phyloP scores from a whole-genome alignment of 1,140 invertebrate genomes.

The Thrips palmi region DNA sequence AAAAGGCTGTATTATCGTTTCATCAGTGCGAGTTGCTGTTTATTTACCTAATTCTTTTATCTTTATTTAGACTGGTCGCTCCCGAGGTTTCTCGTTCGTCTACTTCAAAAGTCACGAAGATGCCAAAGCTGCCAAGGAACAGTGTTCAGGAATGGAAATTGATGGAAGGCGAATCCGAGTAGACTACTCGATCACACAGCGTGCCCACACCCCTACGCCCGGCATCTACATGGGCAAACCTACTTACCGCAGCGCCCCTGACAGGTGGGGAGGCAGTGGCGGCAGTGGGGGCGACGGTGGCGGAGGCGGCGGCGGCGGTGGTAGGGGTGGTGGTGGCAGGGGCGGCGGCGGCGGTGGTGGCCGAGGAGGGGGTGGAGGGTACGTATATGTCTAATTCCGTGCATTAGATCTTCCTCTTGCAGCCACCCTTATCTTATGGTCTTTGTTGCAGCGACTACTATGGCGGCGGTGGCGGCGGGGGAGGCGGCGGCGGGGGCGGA shows the following conservation, averaged over 20 bases:
- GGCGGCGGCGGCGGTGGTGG: background rate
- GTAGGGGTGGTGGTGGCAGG: background rate
- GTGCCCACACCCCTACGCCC: slow-evolving; percentile 92
- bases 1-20: slow-evolving; percentile 13
- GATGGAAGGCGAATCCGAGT: slow-evolving; percentile 85
- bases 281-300: slow-evolving; percentile 7
- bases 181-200: slow-evolving; percentile 93
- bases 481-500: slow-evolving; percentile 18
- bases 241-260: slow-evolving; percentile 27
- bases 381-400: background rate
- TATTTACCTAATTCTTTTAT: slow-evolving; percentile 11
- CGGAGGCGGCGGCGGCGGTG: slow-evolving; percentile 2
- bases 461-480: slow-evolving; percentile 20
- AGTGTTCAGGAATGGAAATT: slow-evolving; percentile 84
- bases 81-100: slow-evolving; percentile 92
- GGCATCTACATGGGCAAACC: slow-evolving; percentile 96
- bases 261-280: slow-evolving; percentile 7
- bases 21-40: slow-evolving; percentile 2
- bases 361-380: background rate
- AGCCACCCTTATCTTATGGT: background rate
- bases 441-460: slow-evolving; percentile 15
- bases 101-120: slow-evolving; percentile 82
- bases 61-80: slow-evolving; percentile 57
- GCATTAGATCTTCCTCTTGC: background rate
- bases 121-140: slow-evolving; percentile 84